Conservation (phyloP, 2,888 invertebrate species). For the Thysanoteuthis rhombus region DNA sequence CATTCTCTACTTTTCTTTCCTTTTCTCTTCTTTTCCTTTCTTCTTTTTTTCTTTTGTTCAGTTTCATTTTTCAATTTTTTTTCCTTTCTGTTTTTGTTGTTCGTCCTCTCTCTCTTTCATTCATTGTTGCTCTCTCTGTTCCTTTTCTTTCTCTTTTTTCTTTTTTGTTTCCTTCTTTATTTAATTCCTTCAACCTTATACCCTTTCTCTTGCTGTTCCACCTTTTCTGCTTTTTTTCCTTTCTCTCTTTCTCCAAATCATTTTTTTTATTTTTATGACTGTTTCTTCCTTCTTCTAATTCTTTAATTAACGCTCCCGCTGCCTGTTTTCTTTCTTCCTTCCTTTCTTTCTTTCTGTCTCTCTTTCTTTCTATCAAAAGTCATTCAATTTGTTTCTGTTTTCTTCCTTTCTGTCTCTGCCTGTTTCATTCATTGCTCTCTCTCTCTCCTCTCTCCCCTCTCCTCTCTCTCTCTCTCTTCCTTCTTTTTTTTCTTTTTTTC, state of each 20-base stretch:
- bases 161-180: not conserved
- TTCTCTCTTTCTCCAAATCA: not conserved
- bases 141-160: not conserved
- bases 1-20: no score
- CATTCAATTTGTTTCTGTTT: not conserved
- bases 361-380: not conserved
- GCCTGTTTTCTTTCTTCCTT: not conserved
- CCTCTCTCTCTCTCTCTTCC: not conserved
- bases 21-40: no score
- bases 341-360: not conserved
- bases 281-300: not conserved
- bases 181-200: not conserved
- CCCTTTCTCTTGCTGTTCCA: not conserved
- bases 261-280: not conserved
- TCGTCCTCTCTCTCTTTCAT: not conserved
- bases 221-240: not conserved
- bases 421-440: not conserved
- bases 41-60: not conserved
- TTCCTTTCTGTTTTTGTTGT: not conserved
- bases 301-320: not conserved
- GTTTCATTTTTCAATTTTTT: not conserved
- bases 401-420: not conserved
- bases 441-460: not conserved
- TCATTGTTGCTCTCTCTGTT: not conserved
- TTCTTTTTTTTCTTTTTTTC: not conserved